Percentiles rank a stretch among this genome's conserved stretches.
phyloP scores from a whole-genome alignment of 2,888 invertebrate genomes.

The Argyra leucocephala region DNA sequence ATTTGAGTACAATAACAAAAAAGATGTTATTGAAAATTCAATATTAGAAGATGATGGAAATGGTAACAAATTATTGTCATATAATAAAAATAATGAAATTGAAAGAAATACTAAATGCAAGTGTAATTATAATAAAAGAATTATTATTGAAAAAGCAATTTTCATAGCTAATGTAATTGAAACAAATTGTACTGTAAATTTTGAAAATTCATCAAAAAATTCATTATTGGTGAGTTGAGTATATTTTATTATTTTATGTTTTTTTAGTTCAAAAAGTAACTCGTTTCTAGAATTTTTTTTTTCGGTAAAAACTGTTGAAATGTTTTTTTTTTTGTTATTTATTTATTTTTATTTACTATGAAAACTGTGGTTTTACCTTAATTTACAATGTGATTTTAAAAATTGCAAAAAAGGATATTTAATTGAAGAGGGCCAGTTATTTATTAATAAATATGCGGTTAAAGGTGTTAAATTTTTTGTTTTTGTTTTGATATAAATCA shows the following conservation, averaged over 20 bases:
- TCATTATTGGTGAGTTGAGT: not conserved
- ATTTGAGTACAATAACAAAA: not conserved
- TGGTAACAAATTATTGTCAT: not conserved
- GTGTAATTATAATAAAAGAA: constrained; percentile 1
- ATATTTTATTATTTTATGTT: not conserved
- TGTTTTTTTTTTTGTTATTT: no score
- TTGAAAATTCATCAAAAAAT: not conserved
- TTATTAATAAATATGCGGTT: no score
- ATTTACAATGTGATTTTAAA: no score
- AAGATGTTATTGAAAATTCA: not conserved
- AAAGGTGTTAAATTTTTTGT: no score
- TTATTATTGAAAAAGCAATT: constrained; percentile 33
- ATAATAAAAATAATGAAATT: not conserved
- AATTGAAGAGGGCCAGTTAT: no score
- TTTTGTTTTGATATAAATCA: no score
- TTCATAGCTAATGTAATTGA: constrained; percentile 44
- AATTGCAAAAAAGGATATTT: no score
- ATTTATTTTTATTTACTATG: no score
- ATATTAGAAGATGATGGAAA: not conserved
- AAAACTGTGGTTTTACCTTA: no score
- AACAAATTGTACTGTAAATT: constrained; percentile 25
- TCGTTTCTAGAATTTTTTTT: no score
- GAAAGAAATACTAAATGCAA: not conserved
- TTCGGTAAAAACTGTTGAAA: no score
- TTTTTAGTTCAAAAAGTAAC: no score